These are phyloP conservation scores for Macquaria ambigua DNA, from an alignment of 2,113 vertebrate species.

Conservation along the genomic window DNA sequence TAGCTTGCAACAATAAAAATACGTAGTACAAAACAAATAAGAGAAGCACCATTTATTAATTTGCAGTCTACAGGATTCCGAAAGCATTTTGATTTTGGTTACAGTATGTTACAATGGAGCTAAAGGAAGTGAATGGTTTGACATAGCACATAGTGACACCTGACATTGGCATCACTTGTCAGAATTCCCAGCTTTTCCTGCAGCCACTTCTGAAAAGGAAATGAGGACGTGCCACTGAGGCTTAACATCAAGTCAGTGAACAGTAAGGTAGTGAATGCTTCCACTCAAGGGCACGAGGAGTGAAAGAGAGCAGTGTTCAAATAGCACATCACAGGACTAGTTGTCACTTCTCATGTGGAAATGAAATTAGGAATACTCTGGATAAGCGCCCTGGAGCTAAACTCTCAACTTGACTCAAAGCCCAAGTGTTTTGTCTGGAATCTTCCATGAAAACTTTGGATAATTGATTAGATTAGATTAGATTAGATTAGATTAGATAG, in stretches of 20 bases:
- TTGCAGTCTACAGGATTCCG: background rate
- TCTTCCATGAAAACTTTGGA: background rate
- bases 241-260: background rate
- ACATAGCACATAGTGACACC: background rate
- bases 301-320: conserved; percentile 43
- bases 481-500: no score
- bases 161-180: background rate
- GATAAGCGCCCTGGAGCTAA: background rate
- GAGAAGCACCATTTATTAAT: background rate
- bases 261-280: background rate
- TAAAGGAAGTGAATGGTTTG: background rate
- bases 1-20: background rate
- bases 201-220: background rate
- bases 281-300: background rate
- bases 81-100: background rate
- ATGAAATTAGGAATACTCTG: conserved; percentile 34
- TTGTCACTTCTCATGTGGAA: conserved; percentile 7
- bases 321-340: conserved; percentile 49
- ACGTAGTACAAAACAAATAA: background rate
- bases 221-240: background rate
- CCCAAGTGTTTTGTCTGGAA: background rate
- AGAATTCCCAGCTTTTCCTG: background rate
- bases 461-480: no score
- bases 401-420: background rate
- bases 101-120: background rate